Evolutionary conservation across 2,888 invertebrate genomes (phyloP).

Genomic region (Agelastica alni): DNA sequence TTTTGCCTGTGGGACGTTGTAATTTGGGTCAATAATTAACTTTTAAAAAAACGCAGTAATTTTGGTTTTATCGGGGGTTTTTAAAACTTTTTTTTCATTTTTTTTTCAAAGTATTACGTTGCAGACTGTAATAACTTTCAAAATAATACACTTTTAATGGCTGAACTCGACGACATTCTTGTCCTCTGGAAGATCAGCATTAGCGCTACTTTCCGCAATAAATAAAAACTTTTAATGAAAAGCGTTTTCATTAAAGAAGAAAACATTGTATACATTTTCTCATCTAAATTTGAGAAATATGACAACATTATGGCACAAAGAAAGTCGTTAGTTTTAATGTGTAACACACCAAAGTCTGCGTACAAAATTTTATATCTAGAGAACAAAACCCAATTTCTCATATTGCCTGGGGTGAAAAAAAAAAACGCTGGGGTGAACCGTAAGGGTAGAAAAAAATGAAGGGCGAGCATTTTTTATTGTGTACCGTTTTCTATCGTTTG

Average conservation of each 20-base stretch:
- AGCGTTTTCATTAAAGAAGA: constrained; percentile 35
- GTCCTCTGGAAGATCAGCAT: constrained; percentile 17
- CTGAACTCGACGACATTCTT: constrained; percentile 16
- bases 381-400: constrained; percentile 45
- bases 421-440: constrained; percentile 42
- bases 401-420: constrained; percentile 40
- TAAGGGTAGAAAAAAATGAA: constrained; percentile 52
- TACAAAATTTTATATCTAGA: constrained; percentile 43
- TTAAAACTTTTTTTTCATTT: neutral
- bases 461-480: constrained; percentile 53
- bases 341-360: constrained; percentile 41
- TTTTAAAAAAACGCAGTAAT: neutral
- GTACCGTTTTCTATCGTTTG: constrained; percentile 51
- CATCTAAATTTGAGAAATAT: constrained; percentile 39
- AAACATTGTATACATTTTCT: constrained; percentile 31
- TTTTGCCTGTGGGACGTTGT: too few species aligned
- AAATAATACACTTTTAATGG: constrained; percentile 24
- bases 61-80: constrained; percentile 3
- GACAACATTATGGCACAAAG: constrained; percentile 37
- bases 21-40: too few species aligned
- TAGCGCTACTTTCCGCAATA: constrained; percentile 32
- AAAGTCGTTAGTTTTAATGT: constrained; percentile 45
- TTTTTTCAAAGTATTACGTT: neutral
- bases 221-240: constrained; percentile 37
- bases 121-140: constrained; percentile 19